A percentile compares a stretch with the other conserved stretches of the same genome.
Conservation (phyloP, 2,113 vertebrate species). For the Bagarius yarrelli region DNA sequence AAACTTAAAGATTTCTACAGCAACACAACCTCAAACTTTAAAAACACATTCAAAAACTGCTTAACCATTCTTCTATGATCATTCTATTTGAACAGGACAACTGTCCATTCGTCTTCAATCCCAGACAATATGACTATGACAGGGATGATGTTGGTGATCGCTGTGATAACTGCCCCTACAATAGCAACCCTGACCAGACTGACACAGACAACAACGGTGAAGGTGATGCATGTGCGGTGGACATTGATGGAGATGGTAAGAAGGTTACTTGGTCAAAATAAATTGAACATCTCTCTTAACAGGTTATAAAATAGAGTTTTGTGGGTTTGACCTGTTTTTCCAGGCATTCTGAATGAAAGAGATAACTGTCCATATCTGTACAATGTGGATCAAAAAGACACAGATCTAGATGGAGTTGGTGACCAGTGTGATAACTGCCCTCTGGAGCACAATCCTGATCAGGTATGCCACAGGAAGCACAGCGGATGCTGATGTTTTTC, state of each 20-base stretch:
- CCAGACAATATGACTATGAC: conserved; percentile 96
- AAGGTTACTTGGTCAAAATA: not conserved
- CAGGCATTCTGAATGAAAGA: conserved; percentile 92
- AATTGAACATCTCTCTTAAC: not conserved
- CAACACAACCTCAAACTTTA: conserved; percentile 69
- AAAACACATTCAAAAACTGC: conserved; percentile 46
- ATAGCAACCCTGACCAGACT: conserved; percentile 95
- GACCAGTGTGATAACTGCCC: conserved; percentile 99
- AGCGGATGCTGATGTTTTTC: not conserved
- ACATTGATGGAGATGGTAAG: conserved; percentile 96
- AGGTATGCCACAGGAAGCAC: conserved; percentile 72
- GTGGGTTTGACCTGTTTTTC: not conserved
- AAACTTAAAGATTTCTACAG: conserved; percentile 47
- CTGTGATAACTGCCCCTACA: conserved; percentile 97
- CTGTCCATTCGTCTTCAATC: conserved; percentile 94
- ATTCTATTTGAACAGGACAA: conserved; percentile 81
- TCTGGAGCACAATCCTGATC: conserved; percentile 95
- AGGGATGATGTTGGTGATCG: conserved; percentile 95
- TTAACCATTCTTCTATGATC: not conserved
- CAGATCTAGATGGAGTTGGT: conserved; percentile 93
- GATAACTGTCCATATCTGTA: conserved; percentile 97
- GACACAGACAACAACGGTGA: conserved; percentile 96
- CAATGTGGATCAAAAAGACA: conserved; percentile 95
- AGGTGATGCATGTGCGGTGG: conserved; percentile 92
- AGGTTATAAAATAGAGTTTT: not conserved